These are phyloP conservation scores for Gastracanthus pulcherrimus DNA, from an alignment of 2,888 invertebrate species.

Conservation along the genomic window DNA sequence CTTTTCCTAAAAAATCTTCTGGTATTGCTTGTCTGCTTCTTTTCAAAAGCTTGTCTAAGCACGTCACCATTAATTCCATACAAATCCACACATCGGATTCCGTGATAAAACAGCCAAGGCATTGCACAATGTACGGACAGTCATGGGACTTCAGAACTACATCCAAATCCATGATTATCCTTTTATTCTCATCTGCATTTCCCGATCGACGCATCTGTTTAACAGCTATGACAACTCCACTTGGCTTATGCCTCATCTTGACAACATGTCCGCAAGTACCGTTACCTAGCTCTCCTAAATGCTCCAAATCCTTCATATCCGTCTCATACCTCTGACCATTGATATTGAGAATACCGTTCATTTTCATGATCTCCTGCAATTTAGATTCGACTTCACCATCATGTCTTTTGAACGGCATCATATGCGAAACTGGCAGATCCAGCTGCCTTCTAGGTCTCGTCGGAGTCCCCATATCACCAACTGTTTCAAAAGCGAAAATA, in stretches of 20 bases:
- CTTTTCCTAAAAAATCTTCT: slow-evolving; percentile 96
- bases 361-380: slow-evolving; percentile 94
- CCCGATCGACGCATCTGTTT: slow-evolving; percentile 99
- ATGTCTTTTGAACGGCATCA: slow-evolving; percentile 83
- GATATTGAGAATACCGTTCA: slow-evolving; percentile 93
- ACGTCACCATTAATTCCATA: slow-evolving; percentile 99
- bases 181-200: slow-evolving; percentile 97
- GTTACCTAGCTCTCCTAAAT: slow-evolving; percentile 92
- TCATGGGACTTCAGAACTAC: slow-evolving; percentile 98
- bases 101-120: slow-evolving; percentile 98
- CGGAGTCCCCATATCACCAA: slow-evolving; percentile 79
- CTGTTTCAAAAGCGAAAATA: slow-evolving; percentile 65
- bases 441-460: slow-evolving; percentile 79
- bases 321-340: slow-evolving; percentile 89
- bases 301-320: slow-evolving; percentile 89
- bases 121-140: slow-evolving; percentile 97
- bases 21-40: slow-evolving; percentile 93
- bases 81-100: slow-evolving; percentile 99
- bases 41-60: slow-evolving; percentile 97
- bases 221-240: slow-evolving; percentile 93
- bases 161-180: slow-evolving; percentile 99
- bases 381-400: slow-evolving; percentile 85
- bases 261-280: slow-evolving; percentile 99
- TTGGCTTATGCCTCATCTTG: slow-evolving; percentile 95
- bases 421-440: slow-evolving; percentile 81